Evolutionary conservation across 1,140 invertebrate species (phyloP).

Genomic region (Euglossa dilemma): DNA sequence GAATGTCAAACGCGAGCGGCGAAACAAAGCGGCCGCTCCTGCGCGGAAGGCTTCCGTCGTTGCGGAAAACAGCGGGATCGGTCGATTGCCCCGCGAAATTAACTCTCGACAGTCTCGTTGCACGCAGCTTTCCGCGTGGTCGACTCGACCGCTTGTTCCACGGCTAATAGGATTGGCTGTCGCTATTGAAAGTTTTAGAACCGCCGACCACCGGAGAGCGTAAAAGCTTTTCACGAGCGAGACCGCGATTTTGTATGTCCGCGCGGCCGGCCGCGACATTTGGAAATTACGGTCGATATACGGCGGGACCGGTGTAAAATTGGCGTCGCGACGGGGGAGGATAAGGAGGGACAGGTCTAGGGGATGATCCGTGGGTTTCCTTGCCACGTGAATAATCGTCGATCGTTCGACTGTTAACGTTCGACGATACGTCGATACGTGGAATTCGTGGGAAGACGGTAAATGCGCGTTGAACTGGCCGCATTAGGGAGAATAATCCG

Average conservation of each 20-base stretch:
- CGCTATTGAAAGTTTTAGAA: conserved; percentile 9
- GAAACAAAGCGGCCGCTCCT: conserved; percentile 18
- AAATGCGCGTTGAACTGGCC: conserved; percentile 49
- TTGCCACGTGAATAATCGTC: background rate
- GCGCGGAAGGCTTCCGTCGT: background rate
- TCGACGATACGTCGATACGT: background rate
- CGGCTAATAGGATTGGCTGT: conserved; percentile 19
- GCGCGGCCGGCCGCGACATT: background rate
- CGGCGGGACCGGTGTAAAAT: too few relatives aligned
- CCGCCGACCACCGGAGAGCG: background rate
- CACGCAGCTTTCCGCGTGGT: conserved; percentile 9
- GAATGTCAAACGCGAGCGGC: conserved; percentile 40
- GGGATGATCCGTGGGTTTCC: background rate
- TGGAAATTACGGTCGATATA: background rate
- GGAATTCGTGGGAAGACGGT: conserved; percentile 34
- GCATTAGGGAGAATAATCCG: conserved; percentile 71
- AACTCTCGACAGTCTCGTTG: conserved; percentile 35
- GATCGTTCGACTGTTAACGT: background rate
- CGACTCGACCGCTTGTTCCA: conserved; percentile 10
- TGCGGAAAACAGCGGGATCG: conserved; percentile 9
- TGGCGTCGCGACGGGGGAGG: too few relatives aligned
- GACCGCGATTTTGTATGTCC: background rate
- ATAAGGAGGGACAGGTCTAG: background rate
- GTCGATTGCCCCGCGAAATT: conserved; percentile 37
- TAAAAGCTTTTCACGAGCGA: conserved; percentile 7